Conservation (phyloP, 2,888 invertebrate species). For the Amphimallon solstitiale region DNA sequence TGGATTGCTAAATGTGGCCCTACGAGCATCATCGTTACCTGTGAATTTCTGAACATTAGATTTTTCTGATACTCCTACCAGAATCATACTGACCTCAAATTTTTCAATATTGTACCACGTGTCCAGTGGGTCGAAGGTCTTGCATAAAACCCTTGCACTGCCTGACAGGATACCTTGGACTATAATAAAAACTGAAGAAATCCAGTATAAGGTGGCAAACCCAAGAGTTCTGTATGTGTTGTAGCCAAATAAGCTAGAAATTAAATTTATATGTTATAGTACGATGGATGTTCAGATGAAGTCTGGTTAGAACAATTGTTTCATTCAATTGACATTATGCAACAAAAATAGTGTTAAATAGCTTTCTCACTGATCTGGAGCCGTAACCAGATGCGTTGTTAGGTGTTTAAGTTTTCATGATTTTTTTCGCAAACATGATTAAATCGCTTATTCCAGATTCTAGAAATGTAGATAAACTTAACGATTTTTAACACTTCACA, state of each 20-base stretch:
- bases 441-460: too few relatives aligned
- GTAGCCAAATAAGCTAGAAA: not conserved
- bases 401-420: too few relatives aligned
- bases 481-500: too few relatives aligned
- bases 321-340: too few relatives aligned
- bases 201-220: conserved; percentile 42
- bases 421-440: too few relatives aligned
- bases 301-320: too few relatives aligned
- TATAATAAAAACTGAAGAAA: conserved; percentile 36
- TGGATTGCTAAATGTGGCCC: conserved; percentile 52
- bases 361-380: too few relatives aligned
- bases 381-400: too few relatives aligned
- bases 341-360: too few relatives aligned
- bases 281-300: too few relatives aligned
- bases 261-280: too few relatives aligned
- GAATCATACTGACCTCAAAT: not conserved
- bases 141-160: conserved; percentile 12
- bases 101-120: conserved; percentile 10
- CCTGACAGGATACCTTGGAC: conserved; percentile 30
- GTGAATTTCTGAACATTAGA: conserved; percentile 26
- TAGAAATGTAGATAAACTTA: too few relatives aligned
- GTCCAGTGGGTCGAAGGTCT: conserved; percentile 13
- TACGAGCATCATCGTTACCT: conserved; percentile 50
- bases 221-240: conserved; percentile 9
- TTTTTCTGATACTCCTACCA: not conserved